Conservation (phyloP, 2,113 vertebrate species). For the Periophthalmodon schlosseri region DNA sequence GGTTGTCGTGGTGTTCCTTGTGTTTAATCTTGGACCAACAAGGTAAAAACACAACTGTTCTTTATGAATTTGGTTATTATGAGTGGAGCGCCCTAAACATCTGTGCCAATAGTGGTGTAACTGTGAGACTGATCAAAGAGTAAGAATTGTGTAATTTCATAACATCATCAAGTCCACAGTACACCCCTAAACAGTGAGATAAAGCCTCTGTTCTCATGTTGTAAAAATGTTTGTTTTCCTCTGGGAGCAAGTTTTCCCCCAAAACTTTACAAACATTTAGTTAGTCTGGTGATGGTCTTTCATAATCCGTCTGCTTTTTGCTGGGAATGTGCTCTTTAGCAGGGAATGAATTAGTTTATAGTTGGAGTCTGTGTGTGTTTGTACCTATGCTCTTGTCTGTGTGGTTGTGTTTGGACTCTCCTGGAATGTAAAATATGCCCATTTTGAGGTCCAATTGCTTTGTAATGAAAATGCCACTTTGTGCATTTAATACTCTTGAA, state of each 20-base stretch:
- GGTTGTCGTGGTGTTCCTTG: slow-evolving; percentile 85
- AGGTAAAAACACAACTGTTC: slow-evolving; percentile 72
- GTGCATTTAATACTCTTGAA: slow-evolving; percentile 35
- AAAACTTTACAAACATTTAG: slow-evolving; percentile 10
- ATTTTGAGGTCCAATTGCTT: slow-evolving; percentile 52
- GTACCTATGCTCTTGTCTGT: slow-evolving; percentile 35
- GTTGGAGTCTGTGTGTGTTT: slow-evolving; percentile 16
- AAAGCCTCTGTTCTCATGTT: slow-evolving; percentile 50
- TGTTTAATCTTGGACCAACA: slow-evolving; percentile 83
- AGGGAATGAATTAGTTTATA: slow-evolving; percentile 30
- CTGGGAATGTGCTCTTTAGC: slow-evolving; percentile 31
- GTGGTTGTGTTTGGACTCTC: slow-evolving; percentile 38
- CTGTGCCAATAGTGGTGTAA: slow-evolving; percentile 23
- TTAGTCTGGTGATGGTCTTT: slow-evolving; percentile 16
- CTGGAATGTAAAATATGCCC: slow-evolving; percentile 52
- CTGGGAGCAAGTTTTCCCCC: slow-evolving; percentile 19
- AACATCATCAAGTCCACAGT: slow-evolving; percentile 14
- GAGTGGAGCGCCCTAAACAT: not conserved
- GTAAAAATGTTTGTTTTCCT: slow-evolving; percentile 56
- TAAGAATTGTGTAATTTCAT: slow-evolving; percentile 43
- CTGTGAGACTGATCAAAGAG: slow-evolving; percentile 12
- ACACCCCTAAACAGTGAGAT: slow-evolving; percentile 29
- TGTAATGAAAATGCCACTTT: slow-evolving; percentile 59
- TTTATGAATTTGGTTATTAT: no score
- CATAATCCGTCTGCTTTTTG: slow-evolving; percentile 1